Evolutionary conservation across 2,888 invertebrate species (phyloP).

Genomic region (Meteorus cinctellus): DNA sequence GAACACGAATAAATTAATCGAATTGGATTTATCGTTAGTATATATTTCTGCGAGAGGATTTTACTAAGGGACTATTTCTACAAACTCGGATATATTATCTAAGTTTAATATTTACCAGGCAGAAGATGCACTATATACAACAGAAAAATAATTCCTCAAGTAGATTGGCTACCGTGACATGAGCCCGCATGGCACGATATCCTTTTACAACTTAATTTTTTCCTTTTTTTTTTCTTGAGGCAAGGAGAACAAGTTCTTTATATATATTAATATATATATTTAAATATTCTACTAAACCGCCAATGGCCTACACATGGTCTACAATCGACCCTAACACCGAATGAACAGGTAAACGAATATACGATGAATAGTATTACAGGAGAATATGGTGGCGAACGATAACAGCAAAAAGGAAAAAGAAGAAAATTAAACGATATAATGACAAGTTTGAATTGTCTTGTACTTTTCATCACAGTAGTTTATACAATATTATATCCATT

Average conservation of each 20-base stretch:
- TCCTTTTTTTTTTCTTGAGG: neutral
- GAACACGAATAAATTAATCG: neutral
- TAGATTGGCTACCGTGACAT: constrained; percentile 1
- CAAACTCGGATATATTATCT: neutral
- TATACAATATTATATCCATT: constrained; percentile 1
- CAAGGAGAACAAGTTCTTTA: neutral
- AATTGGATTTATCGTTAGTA: neutral
- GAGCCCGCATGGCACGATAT: constrained; percentile 10
- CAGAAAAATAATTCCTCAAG: neutral
- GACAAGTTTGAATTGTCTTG: constrained; percentile 45
- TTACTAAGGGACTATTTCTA: constrained; percentile 6
- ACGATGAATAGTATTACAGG: constrained; percentile 45
- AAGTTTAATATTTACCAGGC: constrained; percentile 13
- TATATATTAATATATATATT: constrained; percentile 2
- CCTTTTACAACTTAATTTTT: neutral
- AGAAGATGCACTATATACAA: constrained; percentile 11
- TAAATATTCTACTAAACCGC: constrained; percentile 55
- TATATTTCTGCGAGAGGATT: neutral
- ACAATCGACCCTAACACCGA: constrained; percentile 68
- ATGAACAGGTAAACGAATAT: constrained; percentile 63
- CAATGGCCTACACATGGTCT: constrained; percentile 68
- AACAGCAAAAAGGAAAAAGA: constrained; percentile 30
- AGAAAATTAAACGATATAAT: constrained; percentile 47
- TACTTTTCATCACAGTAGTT: constrained; percentile 1
- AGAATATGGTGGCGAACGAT: constrained; percentile 35